phyloP scores from a whole-genome alignment of 2,888 invertebrate genomes.

The Elegia similella region DNA sequence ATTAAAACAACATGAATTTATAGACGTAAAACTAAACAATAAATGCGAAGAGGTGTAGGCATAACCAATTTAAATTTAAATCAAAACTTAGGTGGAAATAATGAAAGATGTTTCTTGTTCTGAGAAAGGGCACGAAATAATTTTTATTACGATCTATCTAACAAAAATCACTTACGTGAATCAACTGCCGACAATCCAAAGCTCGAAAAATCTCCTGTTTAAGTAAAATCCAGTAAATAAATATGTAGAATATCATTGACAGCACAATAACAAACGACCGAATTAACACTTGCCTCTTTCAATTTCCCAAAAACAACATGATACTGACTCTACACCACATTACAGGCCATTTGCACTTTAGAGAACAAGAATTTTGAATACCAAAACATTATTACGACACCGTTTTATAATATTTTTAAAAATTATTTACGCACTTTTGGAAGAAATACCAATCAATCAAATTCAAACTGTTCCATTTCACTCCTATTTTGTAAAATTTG shows the following conservation, averaged over 20 bases:
- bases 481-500: not conserved
- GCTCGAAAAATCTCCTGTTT: not conserved
- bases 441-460: constrained; percentile 21
- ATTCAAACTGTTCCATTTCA: constrained; percentile 22
- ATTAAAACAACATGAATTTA: not conserved
- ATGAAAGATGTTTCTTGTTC: too few relatives aligned
- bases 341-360: constrained; percentile 19
- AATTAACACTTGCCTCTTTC: not conserved
- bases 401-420: not conserved
- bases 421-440: not conserved
- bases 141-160: not conserved
- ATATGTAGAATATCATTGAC: not conserved
- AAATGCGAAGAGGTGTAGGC: not conserved
- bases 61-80: not conserved
- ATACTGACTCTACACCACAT: constrained; percentile 18
- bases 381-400: constrained; percentile 18
- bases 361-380: constrained; percentile 20
- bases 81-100: not conserved
- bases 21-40: not conserved
- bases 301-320: constrained; percentile 8
- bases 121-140: not conserved
- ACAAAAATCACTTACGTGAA: not conserved
- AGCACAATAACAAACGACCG: not conserved
- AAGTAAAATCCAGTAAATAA: not conserved
- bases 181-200: not conserved